A percentile compares a stretch with the other conserved stretches of the same genome.
These are phyloP conservation scores for Ligdia adustata DNA, from an alignment of 2,888 invertebrate genomes.

Conservation along the genomic window DNA sequence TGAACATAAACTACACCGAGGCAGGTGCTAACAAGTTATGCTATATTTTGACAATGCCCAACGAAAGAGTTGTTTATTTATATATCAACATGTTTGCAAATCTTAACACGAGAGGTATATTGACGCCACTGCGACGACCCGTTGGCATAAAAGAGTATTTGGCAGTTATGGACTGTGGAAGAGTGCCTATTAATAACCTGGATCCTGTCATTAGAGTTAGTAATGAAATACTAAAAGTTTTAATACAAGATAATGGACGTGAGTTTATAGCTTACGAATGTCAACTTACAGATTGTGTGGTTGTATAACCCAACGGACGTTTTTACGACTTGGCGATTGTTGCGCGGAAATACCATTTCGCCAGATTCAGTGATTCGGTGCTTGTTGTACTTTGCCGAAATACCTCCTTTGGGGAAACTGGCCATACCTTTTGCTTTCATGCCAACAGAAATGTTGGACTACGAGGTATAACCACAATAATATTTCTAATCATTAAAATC, in stretches of 20 bases:
- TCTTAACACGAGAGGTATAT: slow-evolving; percentile 54
- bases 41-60: slow-evolving; percentile 68
- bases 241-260: neutral
- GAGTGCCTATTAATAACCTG: slow-evolving; percentile 75
- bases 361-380: slow-evolving; percentile 63
- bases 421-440: slow-evolving; percentile 76
- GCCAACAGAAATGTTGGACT: slow-evolving; percentile 77
- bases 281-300: slow-evolving; percentile 73
- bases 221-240: slow-evolving; percentile 35
- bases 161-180: slow-evolving; percentile 69
- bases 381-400: slow-evolving; percentile 73
- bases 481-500: too few species aligned
- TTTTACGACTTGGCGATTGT: slow-evolving; percentile 73
- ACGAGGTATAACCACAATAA: slow-evolving; percentile 46
- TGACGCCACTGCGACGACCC: slow-evolving; percentile 63
- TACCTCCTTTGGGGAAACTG: slow-evolving; percentile 70
- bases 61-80: slow-evolving; percentile 59
- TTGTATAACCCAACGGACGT: slow-evolving; percentile 75
- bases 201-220: slow-evolving; percentile 75
- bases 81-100: slow-evolving; percentile 59
- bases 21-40: slow-evolving; percentile 64
- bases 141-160: slow-evolving; percentile 51
- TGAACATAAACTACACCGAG: slow-evolving; percentile 59
- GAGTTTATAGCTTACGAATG: neutral
- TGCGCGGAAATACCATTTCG: slow-evolving; percentile 60